Base-by-base conservation (phyloP, 2,797 vertebrate genomes). In the Myripristis jacobus region DNA sequence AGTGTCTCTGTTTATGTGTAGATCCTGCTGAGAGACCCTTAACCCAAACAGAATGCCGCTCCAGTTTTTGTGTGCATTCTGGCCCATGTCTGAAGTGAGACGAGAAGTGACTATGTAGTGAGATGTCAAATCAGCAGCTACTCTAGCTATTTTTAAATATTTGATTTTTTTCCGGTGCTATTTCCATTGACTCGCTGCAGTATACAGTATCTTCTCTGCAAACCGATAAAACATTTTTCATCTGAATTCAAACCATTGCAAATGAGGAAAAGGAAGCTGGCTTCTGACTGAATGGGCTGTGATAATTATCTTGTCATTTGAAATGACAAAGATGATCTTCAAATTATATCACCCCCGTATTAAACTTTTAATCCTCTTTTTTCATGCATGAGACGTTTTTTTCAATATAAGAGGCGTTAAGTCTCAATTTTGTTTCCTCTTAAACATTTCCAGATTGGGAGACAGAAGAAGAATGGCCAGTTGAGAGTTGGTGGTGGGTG, bases 1-100 rank as follows among this genome's bases (percentile, higher is more conserved):
- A 83, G 62, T 44, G 44, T 53, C n/a, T 55, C 43, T 73, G 61
- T 68, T 66, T 75, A 22, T 54, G 44, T 58, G 55, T 57, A 48
- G 9, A 73, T 69, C 76, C 56, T 57, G 47, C 57, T 56, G 68
- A 73, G 70, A 74, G 52, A 38, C 65, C 51, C 16, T 64, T 57
- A 75, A 87, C 65, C 62, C 67, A 61, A 69, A 70, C 60, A 70
- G 54, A 67, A 66, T 69, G 61, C 41, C 15, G n/a, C n/a, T n/a
- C n/a, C n/a, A n/a, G n/a, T n/a, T n/a, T n/a, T n/a, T n/a, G n/a
- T n/a, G n/a, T n/a, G n/a, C n/a, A n/a, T n/a, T n/a, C n/a, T n/a
- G n/a, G n/a, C n/a, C n/a, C n/a, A n/a, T n/a, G n/a, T n/a, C n/a
- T n/a, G 55, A 22, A 38, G 9, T 36, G 13, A 21, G 3, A 36